These are phyloP conservation scores for Crocidura indochinensis DNA, from an alignment of 2,797 vertebrate species.

Conservation along the genomic window DNA sequence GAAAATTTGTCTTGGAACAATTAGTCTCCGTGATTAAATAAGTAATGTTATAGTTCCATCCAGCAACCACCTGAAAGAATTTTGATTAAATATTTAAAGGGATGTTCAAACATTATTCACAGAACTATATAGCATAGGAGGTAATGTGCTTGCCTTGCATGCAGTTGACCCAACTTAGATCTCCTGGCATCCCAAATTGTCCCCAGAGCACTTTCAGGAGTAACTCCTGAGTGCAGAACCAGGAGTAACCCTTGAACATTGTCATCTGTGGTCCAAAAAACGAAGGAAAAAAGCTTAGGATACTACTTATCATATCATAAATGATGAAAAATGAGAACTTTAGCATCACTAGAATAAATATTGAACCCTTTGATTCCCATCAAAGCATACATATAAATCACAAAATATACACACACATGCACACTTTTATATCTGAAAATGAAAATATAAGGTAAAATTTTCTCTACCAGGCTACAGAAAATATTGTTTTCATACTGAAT, in stretches of 20 bases:
- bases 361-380: neutral
- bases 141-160: no score
- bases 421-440: slow-evolving; percentile 27
- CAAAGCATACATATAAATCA: neutral
- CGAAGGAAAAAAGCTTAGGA: neutral
- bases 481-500: neutral
- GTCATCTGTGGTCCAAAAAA: no score
- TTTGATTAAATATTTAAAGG: slow-evolving; percentile 69
- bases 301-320: neutral
- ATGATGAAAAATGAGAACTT: neutral
- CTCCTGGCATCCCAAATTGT: no score
- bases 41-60: slow-evolving; percentile 91
- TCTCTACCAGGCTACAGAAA: neutral
- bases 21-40: slow-evolving; percentile 93
- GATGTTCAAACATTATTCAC: slow-evolving; percentile 1
- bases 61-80: slow-evolving; percentile 93
- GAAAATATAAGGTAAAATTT: slow-evolving; percentile 25
- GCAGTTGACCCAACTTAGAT: no score
- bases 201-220: no score
- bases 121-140: neutral
- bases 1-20: slow-evolving; percentile 92
- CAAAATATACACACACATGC: neutral
- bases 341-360: neutral
- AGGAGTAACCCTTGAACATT: no score
- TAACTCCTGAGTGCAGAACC: no score